Percentiles rank a stretch among this genome's conserved stretches.
These are phyloP conservation scores for Conus ventricosus DNA, from an alignment of 1,140 invertebrate genomes.

Conservation along the genomic window DNA sequence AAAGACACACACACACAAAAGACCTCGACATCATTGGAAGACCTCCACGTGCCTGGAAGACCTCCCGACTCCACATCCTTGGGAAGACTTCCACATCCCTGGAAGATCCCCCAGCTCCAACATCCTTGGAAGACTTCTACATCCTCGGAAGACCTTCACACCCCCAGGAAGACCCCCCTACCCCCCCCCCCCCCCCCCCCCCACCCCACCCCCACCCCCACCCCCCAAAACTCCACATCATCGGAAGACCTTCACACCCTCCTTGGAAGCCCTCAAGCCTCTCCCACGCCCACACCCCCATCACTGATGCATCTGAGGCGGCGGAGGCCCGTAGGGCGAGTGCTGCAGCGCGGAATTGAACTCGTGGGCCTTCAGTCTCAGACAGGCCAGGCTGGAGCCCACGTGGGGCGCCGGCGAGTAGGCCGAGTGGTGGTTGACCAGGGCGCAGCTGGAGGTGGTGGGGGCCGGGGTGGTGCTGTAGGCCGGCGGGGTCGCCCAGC, in stretches of 20 bases:
- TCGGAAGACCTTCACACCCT: background rate
- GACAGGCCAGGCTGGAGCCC: conserved; percentile 73
- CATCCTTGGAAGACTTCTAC: too few relatives aligned
- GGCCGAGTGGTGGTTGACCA: conserved; percentile 54
- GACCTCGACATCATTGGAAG: too few relatives aligned
- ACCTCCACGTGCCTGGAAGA: too few relatives aligned
- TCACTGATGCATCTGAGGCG: conserved; percentile 61
- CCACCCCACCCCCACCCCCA: background rate
- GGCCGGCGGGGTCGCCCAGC: conserved; percentile 57
- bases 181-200: background rate
- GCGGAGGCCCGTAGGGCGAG: conserved; percentile 56
- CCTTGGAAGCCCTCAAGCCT: background rate
- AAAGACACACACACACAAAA: too few relatives aligned
- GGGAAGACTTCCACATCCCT: too few relatives aligned
- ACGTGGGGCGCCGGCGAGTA: conserved; percentile 61
- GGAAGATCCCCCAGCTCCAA: too few relatives aligned
- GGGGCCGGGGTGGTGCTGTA: conserved; percentile 52
- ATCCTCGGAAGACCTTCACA: background rate
- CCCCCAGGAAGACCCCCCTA: background rate
- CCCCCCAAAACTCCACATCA: background rate
- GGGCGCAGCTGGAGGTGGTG: conserved; percentile 64
- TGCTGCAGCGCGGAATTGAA: conserved; percentile 71
- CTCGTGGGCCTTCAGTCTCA: conserved; percentile 75
- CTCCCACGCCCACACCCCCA: background rate
- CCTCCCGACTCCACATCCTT: too few relatives aligned